These are phyloP conservation scores for Odocoileus virginianus DNA, from an alignment of 2,113 vertebrate genomes.

Conservation along the genomic window DNA sequence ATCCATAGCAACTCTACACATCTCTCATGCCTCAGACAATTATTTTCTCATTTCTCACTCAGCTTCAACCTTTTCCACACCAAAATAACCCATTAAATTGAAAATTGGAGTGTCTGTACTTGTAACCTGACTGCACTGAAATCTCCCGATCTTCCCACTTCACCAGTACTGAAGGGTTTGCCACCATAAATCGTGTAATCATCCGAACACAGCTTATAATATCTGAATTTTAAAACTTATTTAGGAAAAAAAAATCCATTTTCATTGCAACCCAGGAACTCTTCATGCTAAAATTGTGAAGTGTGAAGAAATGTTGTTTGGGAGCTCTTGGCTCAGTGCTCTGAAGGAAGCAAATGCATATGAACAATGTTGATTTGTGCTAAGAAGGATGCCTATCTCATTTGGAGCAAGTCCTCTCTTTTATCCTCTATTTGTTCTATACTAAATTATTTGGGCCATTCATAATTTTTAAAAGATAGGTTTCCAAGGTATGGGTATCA, in stretches of 20 bases:
- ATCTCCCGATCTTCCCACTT: neutral
- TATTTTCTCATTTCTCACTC: neutral
- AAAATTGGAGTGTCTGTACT: neutral
- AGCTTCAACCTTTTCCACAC: neutral
- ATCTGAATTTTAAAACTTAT: constrained; percentile 21
- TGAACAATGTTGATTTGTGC: neutral
- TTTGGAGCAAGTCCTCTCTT: neutral
- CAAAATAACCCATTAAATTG: constrained; percentile 27
- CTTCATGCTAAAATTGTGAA: neutral
- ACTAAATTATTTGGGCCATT: neutral
- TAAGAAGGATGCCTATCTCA: neutral
- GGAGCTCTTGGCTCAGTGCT: neutral
- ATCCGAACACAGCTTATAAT: neutral
- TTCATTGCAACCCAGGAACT: neutral
- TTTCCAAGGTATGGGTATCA: neutral
- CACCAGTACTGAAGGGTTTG: neutral
- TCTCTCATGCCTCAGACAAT: constrained; percentile 1
- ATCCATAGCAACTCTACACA: neutral
- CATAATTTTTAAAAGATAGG: neutral
- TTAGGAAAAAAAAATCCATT: neutral
- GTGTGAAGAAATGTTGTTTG: neutral
- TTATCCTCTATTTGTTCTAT: neutral
- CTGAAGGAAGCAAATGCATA: neutral
- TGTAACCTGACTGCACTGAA: neutral
- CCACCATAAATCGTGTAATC: neutral